Base-by-base conservation (phyloP, 2,797 vertebrate species). In the Dromococcyx pavoninus region DNA sequence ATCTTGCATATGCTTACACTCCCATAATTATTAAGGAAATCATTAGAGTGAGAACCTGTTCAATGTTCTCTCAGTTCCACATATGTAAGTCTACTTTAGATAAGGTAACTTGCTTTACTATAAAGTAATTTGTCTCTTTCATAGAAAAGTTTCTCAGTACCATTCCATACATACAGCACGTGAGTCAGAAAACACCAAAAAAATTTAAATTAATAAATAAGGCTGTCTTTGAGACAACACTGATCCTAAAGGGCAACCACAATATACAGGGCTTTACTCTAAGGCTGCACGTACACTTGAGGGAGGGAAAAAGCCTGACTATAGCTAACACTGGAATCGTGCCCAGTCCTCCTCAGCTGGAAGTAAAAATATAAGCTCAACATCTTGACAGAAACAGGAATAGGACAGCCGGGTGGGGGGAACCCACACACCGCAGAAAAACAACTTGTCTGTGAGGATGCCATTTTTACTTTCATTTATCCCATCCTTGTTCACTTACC, bases 331-430 rank as follows among this genome's bases (percentile, higher is more conserved):
- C 41, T 90, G 86, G 60, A 91, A 79, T 56, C 17, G 24, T 27
- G 53, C 86, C 66, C 58, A 67, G 41, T 7, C 53, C 53, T 91
- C 58, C 62, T 71, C 87, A 86, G 60, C 62, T 94, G 66, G 56
- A 90, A 83, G 54, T 61, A 74, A 66, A 95, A 91, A 76, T 88
- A 0, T 35, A 75, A 83, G 56, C 27, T 66, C 91, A 84, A 66
- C 48, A 77, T 70, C 44, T 90, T 93, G 39, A 93, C 33, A 84
- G 67, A 65, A 92, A 81, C 44, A 76, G 56, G 53, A 91, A 80
- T 30, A 71, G 66, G 76, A 64, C 56, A n/a, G 50, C 60, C 81
- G 56, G 21, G 46, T 58, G 30, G 39, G 50, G 32, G 35, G 37
- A 70, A 86, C 43, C 23, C 22, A 80, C 48, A 53, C 5, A 14